Evolutionary conservation across 2,797 vertebrate genomes (phyloP), one percentile per base, ranked within the genome.

Genomic region (Pempheris klunzingeri): DNA sequence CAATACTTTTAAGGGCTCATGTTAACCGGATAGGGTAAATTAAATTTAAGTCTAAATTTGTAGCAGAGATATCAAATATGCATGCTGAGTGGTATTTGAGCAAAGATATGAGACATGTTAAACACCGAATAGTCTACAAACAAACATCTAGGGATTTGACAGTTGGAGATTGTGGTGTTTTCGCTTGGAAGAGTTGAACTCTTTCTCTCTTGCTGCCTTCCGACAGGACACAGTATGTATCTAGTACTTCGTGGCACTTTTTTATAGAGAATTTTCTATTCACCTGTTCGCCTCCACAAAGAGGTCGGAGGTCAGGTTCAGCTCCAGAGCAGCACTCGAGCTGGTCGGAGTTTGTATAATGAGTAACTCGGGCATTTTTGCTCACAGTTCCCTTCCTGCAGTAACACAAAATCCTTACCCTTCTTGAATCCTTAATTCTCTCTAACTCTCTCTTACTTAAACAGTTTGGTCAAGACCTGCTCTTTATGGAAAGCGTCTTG

Each of bases 21-120:
- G 54, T 74, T 77, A 71, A 77, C 54, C 58, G 79, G 47, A 62
- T 66, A n/a, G 28, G 53, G 61, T 71, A n/a, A n/a, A n/a, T 76
- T 70, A 58, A 55, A 58, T 61, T 57, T 13, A 71, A 66, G 38
- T 71, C n/a, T 44, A 20, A 4, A 39, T 60, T 41, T 60, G 20
- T 50, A 17, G 46, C 26, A 54, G 46, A 32, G 24, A 32, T 34
- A 34, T 74, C 20, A 58, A 20, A 54, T n/a, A 13, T 58, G 28
- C 11, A 15, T 30, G 36, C 28, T 14, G n/a, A 46, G 50, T 44
- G 39, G 18, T 57, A 15, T 74, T 58, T 38, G 34, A 50, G 4
- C 15, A 11, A 1, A 46, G n/a, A 43, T 36, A 54, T 61, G 38
- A 36, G 7, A 55, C 18, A 14, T 63, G 38, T 66, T 59, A 34